Conservation (phyloP, 64 coral and sea anemone species). For the Orbicella faveolata region DNA sequence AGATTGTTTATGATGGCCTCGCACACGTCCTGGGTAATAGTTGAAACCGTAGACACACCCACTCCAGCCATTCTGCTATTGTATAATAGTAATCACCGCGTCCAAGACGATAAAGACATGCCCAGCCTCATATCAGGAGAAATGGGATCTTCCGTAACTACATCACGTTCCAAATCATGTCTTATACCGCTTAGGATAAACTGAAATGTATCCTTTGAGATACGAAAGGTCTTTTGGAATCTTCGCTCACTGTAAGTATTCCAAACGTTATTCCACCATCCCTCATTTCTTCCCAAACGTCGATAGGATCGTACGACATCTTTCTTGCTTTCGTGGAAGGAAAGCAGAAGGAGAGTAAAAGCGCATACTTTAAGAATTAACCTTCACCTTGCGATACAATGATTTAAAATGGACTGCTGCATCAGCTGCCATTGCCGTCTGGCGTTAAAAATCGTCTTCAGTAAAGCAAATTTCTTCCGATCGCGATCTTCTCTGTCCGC, state of each 20-base stretch:
- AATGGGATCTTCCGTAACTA: conserved; percentile 12
- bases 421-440: background rate
- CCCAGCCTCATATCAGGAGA: background rate
- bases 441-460: background rate
- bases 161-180: conserved; percentile 4
- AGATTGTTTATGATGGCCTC: too few species aligned
- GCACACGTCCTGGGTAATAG: background rate
- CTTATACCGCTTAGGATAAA: conserved; percentile 21
- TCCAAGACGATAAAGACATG: conserved; percentile 27
- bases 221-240: conserved; percentile 27
- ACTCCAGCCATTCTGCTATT: conserved; percentile 13
- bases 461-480: background rate
- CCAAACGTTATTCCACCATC: conserved; percentile 21
- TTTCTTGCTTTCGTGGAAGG: conserved; percentile 23
- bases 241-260: conserved; percentile 13
- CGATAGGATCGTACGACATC: conserved; percentile 17
- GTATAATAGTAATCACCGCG: conserved; percentile 27
- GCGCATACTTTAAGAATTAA: background rate
- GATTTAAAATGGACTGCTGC: background rate
- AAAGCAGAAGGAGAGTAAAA: conserved; percentile 11
- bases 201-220: conserved; percentile 2
- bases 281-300: background rate
- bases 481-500: background rate
- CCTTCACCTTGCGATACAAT: background rate
- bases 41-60: background rate